Evolutionary conservation across 1,140 invertebrate species (phyloP), one percentile per base, ranked within the genome.

Genomic region (Calosoma granatense): DNA sequence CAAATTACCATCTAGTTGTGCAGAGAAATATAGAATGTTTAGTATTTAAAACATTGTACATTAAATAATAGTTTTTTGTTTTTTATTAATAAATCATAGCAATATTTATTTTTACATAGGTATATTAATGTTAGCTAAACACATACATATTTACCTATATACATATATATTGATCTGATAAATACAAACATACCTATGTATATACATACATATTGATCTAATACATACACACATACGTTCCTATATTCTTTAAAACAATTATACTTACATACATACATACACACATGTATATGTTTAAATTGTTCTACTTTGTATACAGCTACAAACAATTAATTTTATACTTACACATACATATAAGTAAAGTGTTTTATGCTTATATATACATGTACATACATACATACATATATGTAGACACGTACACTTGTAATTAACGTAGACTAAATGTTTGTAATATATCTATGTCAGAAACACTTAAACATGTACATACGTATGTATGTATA

Each of bases 211-310:
- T 51, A 51, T 17, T 11, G 4, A 15, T 17, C 6, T 51, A 15
- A 51, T 20, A 20, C 43, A 51, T 20, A 51, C 43, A 51, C 17
- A 51, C 43, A 51, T 51, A 51, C 19, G 17, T 51, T 11, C 19
- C 6, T 51, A 51, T 17, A 51, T 51, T 11, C 19, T 11, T 51
- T 11, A 4, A 51, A 11, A 51, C 19, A 51, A 11, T 11, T 17
- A 51, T 51, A 51, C 19, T 11, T 51, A 51, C 19, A 51, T 51
- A 51, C 19, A 51, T 51, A 51, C 19, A 51, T 51, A 51, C 19
- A 51, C 17, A 51, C 19, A 51, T 51, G 17, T 17, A 51, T 51
- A 51, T 36, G 30, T 36, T 14, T 9, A n/a, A 17, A 9, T 1
- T 51, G 17, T 51, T 15, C 47, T 20, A 1, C 47, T 51, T 15